A percentile compares a stretch with the other conserved stretches of the same genome.
Conservation (phyloP, 2,888 invertebrate genomes). For the Rhopalosiphum nymphaeae region DNA sequence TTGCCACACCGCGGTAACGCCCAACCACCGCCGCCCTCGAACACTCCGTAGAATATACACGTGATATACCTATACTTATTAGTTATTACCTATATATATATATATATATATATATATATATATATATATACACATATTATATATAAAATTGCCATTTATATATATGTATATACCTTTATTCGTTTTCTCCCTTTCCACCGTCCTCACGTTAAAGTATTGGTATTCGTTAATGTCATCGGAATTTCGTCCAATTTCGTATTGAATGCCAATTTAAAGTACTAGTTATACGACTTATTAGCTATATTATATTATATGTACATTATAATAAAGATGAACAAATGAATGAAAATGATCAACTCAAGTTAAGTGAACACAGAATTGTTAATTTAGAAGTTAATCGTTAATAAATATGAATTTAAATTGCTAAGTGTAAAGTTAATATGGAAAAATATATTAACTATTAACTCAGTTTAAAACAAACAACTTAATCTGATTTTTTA, state of each 20-base stretch:
- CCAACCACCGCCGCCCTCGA: background rate
- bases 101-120: background rate
- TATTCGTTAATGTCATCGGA: background rate
- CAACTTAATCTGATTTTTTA: no score
- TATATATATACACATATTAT: background rate
- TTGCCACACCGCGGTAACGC: slow-evolving; percentile 13
- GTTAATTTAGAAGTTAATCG: no score
- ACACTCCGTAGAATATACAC: background rate
- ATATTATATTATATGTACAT: background rate
- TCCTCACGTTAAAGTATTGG: no score
- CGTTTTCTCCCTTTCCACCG: background rate
- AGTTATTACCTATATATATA: background rate
- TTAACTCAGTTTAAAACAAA: no score
- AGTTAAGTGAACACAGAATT: no score
- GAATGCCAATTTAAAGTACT: background rate
- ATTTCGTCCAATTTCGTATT: background rate
- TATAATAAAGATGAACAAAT: no score
- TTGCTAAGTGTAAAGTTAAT: no score
- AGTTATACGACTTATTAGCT: background rate
- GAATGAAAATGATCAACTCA: no score
- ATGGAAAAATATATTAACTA: no score
- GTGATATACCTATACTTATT: background rate
- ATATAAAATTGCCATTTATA: background rate
- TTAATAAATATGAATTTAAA: no score
- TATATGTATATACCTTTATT: background rate